phyloP scores from a whole-genome alignment of 2,113 vertebrate species.

The Peucedramus taeniatus region DNA sequence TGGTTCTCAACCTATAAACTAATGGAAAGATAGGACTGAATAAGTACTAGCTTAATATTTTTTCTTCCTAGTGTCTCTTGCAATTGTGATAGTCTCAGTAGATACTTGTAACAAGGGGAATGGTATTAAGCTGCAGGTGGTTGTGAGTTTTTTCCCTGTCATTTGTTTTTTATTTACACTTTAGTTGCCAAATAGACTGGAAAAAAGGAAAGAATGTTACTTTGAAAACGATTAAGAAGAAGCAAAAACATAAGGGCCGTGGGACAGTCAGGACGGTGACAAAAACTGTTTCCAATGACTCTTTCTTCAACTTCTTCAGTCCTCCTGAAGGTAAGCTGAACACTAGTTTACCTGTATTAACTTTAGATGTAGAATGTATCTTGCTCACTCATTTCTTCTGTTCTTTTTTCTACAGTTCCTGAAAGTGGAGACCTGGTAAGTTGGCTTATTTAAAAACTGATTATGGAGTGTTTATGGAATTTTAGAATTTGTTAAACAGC shows the following conservation, averaged over 20 bases:
- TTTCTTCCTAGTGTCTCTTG: not conserved
- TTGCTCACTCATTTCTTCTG: not conserved
- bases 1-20: not conserved
- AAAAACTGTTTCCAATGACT: slow-evolving; percentile 97
- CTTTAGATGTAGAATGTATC: not conserved
- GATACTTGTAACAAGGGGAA: not conserved
- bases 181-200: slow-evolving; percentile 95
- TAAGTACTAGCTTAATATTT: not conserved
- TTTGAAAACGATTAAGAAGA: slow-evolving; percentile 99
- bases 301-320: slow-evolving; percentile 98
- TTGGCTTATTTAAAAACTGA: not conserved
- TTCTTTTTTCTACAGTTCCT: slow-evolving; percentile 79
- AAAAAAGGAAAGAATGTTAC: slow-evolving; percentile 98
- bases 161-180: not conserved
- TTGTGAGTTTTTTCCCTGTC: not conserved
- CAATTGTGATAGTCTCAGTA: not conserved
- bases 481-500: not conserved
- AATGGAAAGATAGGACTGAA: not conserved
- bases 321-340: slow-evolving; percentile 87
- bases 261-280: slow-evolving; percentile 97
- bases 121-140: not conserved
- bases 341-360: not conserved
- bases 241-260: slow-evolving; percentile 98
- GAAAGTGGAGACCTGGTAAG: slow-evolving; percentile 95
- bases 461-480: not conserved